Conservation (phyloP, 2,888 invertebrate genomes). For the Microchrysa polita region DNA sequence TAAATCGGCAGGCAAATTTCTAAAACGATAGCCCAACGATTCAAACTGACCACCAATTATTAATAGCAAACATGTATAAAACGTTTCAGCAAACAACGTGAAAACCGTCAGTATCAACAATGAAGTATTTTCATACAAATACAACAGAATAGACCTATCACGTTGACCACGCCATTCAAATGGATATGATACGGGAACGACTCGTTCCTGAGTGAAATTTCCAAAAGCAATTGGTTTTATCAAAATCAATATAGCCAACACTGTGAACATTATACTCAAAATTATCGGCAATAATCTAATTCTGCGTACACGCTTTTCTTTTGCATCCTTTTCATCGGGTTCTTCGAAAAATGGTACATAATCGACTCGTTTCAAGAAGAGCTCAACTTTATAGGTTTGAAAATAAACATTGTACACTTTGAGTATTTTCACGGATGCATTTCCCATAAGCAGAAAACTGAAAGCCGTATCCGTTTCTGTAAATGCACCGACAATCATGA, state of each 20-base stretch:
- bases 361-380: background rate
- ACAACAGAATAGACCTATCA: background rate
- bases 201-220: background rate
- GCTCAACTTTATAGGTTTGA: background rate
- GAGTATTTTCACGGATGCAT: background rate
- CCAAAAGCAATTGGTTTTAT: background rate
- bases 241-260: background rate
- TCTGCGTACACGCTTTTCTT: background rate
- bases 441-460: background rate
- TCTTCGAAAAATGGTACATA: background rate
- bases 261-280: background rate
- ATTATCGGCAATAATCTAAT: background rate
- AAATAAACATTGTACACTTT: background rate
- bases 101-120: background rate
- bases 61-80: background rate
- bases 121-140: background rate
- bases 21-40: conserved; percentile 3
- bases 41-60: conserved; percentile 7
- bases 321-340: background rate
- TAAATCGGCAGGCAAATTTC: background rate
- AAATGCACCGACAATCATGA: background rate
- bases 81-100: background rate
- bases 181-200: background rate
- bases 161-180: background rate
- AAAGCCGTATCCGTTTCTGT: background rate